Base-by-base conservation (phyloP, 2,888 invertebrate species). In the Cephus sareptanus region DNA sequence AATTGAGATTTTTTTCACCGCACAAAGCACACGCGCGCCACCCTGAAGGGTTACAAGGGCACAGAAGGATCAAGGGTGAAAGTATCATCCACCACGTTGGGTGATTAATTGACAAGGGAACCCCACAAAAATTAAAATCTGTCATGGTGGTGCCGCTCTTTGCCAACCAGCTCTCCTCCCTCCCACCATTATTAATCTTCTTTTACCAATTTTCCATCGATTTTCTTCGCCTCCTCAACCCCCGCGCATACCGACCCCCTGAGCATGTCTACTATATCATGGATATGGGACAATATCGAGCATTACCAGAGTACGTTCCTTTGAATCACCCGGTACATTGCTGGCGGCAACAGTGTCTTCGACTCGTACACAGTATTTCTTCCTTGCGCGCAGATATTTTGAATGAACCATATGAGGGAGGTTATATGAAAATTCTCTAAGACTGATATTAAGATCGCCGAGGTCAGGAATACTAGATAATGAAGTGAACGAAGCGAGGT, bases 51-150 rank as follows among this genome's bases (percentile, higher is more conserved):
- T 56, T 56, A 56, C 23, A 56, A 56, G 56, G 56, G 56, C 56
- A 56, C 23, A 23, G 9, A 56, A 56, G 56, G 56, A 23, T 23
- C 56, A 56, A 56, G 56, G 56, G 56, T 56, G 56, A 56, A 56
- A 56, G 56, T 56, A 56, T 56, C 56, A 56, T 56, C 56, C 23
- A 71, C 71, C 31, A 71, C 31, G 71, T 34, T 56, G 71, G 76
- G 30, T 76, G 78, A 78, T 78, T 78, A 78, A 78, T 78, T 73
- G 78, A 78, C 70, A 78, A 37, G 70, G 71, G 75, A 78, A 75
- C 35, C 74, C 75, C 73, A 75, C 35, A 78, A 76, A 78, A 78
- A 78, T 78, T 76, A 78, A 78, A 78, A 78, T 56, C 78, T 76
- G 78, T 78, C 78, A 78, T 75, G 34, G 35, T 35, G 74, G 34